A percentile compares a stretch with the other conserved stretches of the same genome.
phyloP scores from a whole-genome alignment of 2,113 vertebrate species.

The Anhinga rufa region DNA sequence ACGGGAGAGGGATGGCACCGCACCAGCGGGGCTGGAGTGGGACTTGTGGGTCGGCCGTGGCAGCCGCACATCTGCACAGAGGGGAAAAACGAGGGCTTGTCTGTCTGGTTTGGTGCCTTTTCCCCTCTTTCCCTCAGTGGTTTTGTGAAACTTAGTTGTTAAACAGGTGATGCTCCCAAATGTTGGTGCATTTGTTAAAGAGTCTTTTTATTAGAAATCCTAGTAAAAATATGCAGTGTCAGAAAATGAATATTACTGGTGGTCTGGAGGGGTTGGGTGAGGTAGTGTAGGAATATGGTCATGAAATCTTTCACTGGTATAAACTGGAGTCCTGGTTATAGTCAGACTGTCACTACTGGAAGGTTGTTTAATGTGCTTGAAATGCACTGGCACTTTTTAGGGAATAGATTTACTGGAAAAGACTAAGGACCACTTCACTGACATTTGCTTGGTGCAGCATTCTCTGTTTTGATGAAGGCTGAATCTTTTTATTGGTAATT shows the following conservation, averaged over 20 bases:
- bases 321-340: background rate
- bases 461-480: background rate
- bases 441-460: background rate
- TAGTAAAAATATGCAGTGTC: background rate
- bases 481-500: background rate
- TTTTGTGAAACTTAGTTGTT: background rate
- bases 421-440: background rate
- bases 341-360: background rate
- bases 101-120: background rate
- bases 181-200: background rate
- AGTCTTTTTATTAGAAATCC: background rate
- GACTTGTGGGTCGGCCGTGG: background rate
- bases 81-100: background rate
- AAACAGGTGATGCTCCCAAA: background rate
- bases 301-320: background rate
- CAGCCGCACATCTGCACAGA: background rate
- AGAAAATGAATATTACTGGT: background rate
- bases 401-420: background rate
- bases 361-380: background rate
- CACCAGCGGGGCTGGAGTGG: background rate
- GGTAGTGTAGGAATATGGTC: background rate
- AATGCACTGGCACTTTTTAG: background rate
- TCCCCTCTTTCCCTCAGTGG: background rate
- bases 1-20: conserved; percentile 28
- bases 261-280: background rate